Conservation (phyloP, 2,888 invertebrate species). For the Poecilus cupreus region DNA sequence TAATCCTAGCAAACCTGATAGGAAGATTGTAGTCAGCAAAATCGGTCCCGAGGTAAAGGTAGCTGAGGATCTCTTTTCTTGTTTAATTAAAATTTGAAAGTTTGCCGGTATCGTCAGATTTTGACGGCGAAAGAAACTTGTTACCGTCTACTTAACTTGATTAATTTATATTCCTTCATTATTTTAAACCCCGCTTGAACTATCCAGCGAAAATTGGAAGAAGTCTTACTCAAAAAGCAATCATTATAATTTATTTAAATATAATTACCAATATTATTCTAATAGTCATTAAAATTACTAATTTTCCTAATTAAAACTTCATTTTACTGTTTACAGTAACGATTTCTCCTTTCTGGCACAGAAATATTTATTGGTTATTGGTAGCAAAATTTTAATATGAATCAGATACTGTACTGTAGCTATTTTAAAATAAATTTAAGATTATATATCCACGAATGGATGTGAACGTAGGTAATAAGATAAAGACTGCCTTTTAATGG, state of each 20-base stretch:
- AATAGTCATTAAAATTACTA: no score
- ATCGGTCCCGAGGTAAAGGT: not conserved
- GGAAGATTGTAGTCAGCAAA: conserved; percentile 23
- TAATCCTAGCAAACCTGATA: conserved; percentile 4
- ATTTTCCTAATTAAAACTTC: no score
- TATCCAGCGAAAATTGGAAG: not conserved
- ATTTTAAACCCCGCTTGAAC: not conserved
- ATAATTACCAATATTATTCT: no score
- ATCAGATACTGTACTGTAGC: no score
- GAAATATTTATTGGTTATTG: no score
- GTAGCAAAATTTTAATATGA: no score
- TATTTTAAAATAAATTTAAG: no score
- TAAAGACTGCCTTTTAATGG: not conserved
- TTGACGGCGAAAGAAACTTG: conserved; percentile 10
- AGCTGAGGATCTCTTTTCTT: not conserved
- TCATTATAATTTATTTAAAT: no score
- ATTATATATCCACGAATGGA: not conserved
- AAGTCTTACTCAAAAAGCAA: no score
- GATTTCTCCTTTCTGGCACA: no score
- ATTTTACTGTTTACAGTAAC: no score
- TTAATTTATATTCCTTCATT: conserved; percentile 2
- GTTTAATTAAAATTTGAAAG: conserved; percentile 44
- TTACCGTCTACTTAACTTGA: not conserved
- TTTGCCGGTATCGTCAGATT: conserved; percentile 21
- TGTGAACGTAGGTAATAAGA: not conserved